These are phyloP conservation scores for Fragum whitleyi DNA, from an alignment of 2,888 invertebrate species.

Conservation along the genomic window DNA sequence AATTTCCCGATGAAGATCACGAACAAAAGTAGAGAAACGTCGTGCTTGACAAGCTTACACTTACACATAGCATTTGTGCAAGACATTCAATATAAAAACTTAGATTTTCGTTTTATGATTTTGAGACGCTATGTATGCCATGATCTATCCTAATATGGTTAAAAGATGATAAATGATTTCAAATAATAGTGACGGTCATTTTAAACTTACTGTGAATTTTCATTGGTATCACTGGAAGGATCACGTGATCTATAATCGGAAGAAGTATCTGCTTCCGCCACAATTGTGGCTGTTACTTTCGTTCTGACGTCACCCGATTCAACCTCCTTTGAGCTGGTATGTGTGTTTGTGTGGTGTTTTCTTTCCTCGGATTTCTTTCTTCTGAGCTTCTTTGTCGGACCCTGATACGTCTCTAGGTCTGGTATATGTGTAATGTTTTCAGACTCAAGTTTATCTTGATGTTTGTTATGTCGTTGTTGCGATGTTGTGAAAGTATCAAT, in stretches of 20 bases:
- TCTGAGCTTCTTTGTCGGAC: conserved; percentile 1
- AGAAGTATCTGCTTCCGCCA: conserved; percentile 47
- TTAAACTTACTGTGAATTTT: conserved; percentile 44
- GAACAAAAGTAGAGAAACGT: too few species aligned
- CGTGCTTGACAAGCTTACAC: too few species aligned
- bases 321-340: background rate
- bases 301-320: conserved; percentile 26
- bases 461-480: background rate
- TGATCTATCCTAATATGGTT: too few species aligned
- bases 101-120: too few species aligned
- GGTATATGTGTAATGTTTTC: conserved; percentile 18
- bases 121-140: too few species aligned
- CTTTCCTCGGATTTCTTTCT: conserved; percentile 6
- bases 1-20: too few species aligned
- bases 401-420: conserved; percentile 5
- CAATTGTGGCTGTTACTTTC: conserved; percentile 39
- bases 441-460: background rate
- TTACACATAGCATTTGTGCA: too few species aligned
- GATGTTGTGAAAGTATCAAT: background rate
- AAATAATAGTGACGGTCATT: too few species aligned
- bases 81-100: too few species aligned
- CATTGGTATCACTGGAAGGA: conserved; percentile 38
- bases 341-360: background rate
- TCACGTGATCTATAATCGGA: conserved; percentile 35
- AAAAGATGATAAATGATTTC: too few species aligned